phyloP scores from a whole-genome alignment of 2,113 vertebrate genomes.

The Sorex fumeus region DNA sequence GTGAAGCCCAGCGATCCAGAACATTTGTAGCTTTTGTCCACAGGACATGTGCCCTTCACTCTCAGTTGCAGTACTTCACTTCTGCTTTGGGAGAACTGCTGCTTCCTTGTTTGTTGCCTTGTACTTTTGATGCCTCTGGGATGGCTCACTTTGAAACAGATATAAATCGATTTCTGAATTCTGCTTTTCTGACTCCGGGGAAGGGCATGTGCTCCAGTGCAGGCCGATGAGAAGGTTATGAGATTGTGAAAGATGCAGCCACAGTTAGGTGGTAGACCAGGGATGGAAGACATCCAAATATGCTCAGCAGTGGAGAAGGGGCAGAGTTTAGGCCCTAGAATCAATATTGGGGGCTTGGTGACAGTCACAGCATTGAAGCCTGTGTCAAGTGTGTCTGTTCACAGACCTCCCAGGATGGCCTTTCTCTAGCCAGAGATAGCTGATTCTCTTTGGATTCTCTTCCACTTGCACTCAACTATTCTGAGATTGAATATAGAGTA shows the following conservation, averaged over 20 bases:
- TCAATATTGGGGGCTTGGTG: not conserved
- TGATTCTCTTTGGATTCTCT: conserved; percentile 35
- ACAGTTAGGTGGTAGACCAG: too few species aligned
- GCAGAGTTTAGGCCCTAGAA: not conserved
- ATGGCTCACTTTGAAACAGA: not conserved
- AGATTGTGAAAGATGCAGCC: not conserved
- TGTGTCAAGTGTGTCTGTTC: not conserved
- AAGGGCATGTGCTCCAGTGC: not conserved
- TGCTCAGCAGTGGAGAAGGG: not conserved
- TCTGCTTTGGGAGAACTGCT: not conserved
- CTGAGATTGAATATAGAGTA: not conserved
- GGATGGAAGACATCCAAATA: not conserved
- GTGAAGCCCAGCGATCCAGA: not conserved
- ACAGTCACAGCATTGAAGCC: not conserved
- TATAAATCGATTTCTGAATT: not conserved
- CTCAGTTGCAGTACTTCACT: not conserved
- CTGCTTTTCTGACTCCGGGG: not conserved
- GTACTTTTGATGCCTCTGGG: not conserved
- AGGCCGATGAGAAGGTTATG: not conserved
- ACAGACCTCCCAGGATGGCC: not conserved
- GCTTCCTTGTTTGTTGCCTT: not conserved
- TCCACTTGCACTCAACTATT: conserved; percentile 50
- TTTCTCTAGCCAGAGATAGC: not conserved
- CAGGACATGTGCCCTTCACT: not conserved
- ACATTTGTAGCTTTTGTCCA: not conserved